A percentile compares a stretch with the other conserved stretches of the same genome.
Conservation (phyloP, 2,113 vertebrate species). For the Cephalopterus ornatus region DNA sequence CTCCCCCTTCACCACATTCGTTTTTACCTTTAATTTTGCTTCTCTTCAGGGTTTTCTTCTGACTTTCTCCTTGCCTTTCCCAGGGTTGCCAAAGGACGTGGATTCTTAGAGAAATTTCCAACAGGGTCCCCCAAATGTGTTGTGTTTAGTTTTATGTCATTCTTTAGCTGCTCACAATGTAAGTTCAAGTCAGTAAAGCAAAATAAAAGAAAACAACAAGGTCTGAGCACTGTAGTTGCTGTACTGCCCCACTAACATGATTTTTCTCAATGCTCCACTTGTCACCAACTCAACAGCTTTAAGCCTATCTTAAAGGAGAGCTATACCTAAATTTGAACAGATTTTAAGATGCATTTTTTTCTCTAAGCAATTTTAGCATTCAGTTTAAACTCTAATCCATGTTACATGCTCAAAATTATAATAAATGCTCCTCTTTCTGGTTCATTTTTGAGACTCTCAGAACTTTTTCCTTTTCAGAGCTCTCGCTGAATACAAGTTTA, state of each 20-base stretch:
- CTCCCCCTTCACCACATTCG: background rate
- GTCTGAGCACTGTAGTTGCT: background rate
- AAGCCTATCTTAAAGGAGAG: background rate
- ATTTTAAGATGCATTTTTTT: background rate
- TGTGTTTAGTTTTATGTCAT: background rate
- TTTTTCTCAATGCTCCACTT: background rate
- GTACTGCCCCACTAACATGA: background rate
- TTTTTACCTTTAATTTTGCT: slow-evolving; percentile 40
- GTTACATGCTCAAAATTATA: background rate
- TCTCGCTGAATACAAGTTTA: background rate
- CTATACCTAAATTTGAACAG: background rate
- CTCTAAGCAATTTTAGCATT: background rate
- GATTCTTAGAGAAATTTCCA: slow-evolving; percentile 8
- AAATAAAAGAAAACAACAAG: background rate
- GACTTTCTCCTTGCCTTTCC: background rate
- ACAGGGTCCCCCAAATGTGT: background rate
- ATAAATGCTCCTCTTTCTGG: background rate
- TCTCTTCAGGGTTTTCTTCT: slow-evolving; percentile 32
- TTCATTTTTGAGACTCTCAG: background rate
- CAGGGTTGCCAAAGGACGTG: background rate
- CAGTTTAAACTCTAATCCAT: background rate
- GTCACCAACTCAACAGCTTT: background rate
- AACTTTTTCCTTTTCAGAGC: background rate
- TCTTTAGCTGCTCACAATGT: background rate
- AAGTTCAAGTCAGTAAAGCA: background rate